A percentile compares a stretch with the other conserved stretches of the same genome.
Evolutionary conservation across 2,797 vertebrate genomes (phyloP).

Genomic region (Phrynocephalus vlangalii): DNA sequence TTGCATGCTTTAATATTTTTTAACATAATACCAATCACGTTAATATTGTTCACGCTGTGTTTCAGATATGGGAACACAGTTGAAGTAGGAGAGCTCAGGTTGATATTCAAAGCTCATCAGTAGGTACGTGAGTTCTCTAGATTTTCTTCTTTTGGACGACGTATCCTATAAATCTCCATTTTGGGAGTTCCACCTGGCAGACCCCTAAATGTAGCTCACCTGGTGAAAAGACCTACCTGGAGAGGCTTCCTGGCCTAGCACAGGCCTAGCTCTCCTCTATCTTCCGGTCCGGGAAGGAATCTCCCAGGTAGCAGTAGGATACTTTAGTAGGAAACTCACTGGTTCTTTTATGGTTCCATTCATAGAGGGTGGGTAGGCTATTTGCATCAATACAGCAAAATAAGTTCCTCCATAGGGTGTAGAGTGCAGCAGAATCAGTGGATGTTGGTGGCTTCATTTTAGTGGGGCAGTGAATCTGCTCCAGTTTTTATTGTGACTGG

Average conservation of each 20-base stretch:
- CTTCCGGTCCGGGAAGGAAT: too few relatives aligned
- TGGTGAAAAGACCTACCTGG: neutral
- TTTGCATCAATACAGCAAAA: neutral
- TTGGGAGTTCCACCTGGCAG: neutral
- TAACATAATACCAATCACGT: conserved; percentile 1
- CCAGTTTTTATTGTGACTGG: too few relatives aligned
- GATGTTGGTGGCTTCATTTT: too few relatives aligned
- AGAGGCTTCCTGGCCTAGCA: too few relatives aligned
- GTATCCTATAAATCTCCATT: neutral
- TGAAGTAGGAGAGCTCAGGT: neutral
- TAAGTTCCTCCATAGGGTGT: neutral
- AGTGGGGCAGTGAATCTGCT: too few relatives aligned
- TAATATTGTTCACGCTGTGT: neutral
- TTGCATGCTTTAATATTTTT: conserved; percentile 8
- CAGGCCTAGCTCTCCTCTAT: neutral
- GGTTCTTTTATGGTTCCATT: neutral
- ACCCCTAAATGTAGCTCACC: neutral
- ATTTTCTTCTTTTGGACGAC: neutral
- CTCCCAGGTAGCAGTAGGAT: too few relatives aligned
- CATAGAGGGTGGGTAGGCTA: too few relatives aligned
- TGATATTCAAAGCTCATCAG: neutral
- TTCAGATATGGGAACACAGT: neutral
- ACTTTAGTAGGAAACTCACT: neutral
- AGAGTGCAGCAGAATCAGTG: neutral
- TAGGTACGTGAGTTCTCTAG: neutral